phyloP scores from a whole-genome alignment of 2,888 invertebrate genomes.

The Euphydryas editha region DNA sequence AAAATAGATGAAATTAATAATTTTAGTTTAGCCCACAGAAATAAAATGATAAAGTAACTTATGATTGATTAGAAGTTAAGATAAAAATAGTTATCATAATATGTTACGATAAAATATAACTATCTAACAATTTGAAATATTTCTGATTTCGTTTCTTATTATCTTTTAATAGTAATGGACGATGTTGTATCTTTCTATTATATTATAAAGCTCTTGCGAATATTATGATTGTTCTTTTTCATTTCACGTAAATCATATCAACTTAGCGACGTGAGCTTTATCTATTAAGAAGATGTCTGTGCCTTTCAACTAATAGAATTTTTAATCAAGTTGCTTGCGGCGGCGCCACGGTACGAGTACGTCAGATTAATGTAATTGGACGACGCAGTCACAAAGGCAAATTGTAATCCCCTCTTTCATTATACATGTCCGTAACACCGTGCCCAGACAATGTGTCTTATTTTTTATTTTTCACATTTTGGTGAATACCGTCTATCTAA shows the following conservation, averaged over 20 bases:
- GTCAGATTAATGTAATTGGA: slow-evolving; percentile 83
- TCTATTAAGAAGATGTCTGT: slow-evolving; percentile 77
- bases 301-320: slow-evolving; percentile 83
- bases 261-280: slow-evolving; percentile 64
- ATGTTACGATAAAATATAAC: no score
- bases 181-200: background rate
- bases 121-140: no score
- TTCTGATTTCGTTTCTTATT: no score
- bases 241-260: slow-evolving; percentile 30
- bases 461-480: slow-evolving; percentile 58
- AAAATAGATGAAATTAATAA: no score
- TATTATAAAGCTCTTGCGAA: background rate
- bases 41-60: no score
- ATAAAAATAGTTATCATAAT: no score
- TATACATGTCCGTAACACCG: slow-evolving; percentile 70
- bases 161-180: background rate
- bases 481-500: slow-evolving; percentile 58
- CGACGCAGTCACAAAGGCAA: slow-evolving; percentile 82
- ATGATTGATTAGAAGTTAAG: no score
- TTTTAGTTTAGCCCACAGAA: no score
- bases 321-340: slow-evolving; percentile 81
- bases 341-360: slow-evolving; percentile 64
- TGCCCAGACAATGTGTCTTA: slow-evolving; percentile 70
- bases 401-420: slow-evolving; percentile 81
- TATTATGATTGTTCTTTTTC: slow-evolving; percentile 23